Base-by-base conservation (phyloP, 2,797 vertebrate genomes). In the Chelon auratus region DNA sequence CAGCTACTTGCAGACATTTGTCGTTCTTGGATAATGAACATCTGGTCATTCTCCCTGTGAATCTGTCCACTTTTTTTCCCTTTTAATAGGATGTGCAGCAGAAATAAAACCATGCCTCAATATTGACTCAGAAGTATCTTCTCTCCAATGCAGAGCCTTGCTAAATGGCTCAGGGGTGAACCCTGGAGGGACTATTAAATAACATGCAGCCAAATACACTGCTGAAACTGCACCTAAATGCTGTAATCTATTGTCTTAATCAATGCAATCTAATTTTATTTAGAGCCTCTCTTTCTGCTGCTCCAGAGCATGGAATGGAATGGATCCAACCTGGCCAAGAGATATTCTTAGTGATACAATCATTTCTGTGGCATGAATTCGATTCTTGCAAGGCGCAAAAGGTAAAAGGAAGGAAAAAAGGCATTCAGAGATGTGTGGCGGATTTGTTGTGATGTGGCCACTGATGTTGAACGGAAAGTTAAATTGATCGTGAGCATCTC, bases 401-500 rank as follows among this genome's bases (percentile, higher is more conserved):
- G 48, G 47, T 39, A 65, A 50, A 64, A 61, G 52, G 62, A 62
- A 55, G 36, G 64, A 65, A 36, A n/a, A 0, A 5, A 13, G 14
- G 50, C n/a, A 22, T 51, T 64, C 30, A 48, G 20, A 75, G 51
- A 45, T 7, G 0, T 10, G 58, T 36, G 50, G 40, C 36, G 60
- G 58, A 9, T 73, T 72, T 86, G 82, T 81, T 86, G 72, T 89
- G 82, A 84, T 77, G 80, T 62, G 59, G 74, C 62, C 73, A 72
- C 53, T 71, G 78, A 77, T 67, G 80, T 71, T 56, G 73, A 90
- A 88, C 83, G 84, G 88, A 92, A 92, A 90, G 82, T 81, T 85
- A 65, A 89, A 92, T 89, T 88, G 91, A 91, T 88, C 69, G 87
- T 50, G 79, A 73, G 86, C 81, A 74, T 66, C 75, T n/a, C n/a